phyloP scores from a whole-genome alignment of 2,888 invertebrate genomes.

The Aphodius granarius region DNA sequence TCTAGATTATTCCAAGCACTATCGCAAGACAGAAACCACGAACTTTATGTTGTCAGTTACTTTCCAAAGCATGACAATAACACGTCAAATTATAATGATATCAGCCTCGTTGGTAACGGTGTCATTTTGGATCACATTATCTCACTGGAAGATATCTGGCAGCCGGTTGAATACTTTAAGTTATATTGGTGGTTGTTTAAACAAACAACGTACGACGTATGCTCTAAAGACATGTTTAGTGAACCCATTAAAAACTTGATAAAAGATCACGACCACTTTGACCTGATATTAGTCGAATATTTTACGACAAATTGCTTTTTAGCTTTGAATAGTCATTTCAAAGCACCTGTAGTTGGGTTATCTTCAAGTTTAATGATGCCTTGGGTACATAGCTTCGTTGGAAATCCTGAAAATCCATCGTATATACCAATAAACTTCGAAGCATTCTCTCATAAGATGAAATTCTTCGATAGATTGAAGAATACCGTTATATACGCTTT shows the following conservation, averaged over 20 bases:
- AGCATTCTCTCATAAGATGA: slow-evolving; percentile 44
- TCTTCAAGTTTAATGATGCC: slow-evolving; percentile 57
- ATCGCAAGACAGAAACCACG: slow-evolving; percentile 60
- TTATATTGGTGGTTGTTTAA: neutral
- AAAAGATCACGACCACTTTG: slow-evolving; percentile 58
- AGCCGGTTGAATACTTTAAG: slow-evolving; percentile 2
- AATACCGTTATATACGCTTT: slow-evolving; percentile 49
- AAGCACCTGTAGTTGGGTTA: slow-evolving; percentile 60
- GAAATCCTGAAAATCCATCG: slow-evolving; percentile 55
- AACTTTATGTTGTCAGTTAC: slow-evolving; percentile 68
- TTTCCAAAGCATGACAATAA: slow-evolving; percentile 58
- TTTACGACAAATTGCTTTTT: slow-evolving; percentile 72
- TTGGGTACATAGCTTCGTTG: slow-evolving; percentile 55
- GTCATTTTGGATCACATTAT: neutral
- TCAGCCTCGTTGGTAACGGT: slow-evolving; percentile 51
- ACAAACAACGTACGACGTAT: slow-evolving; percentile 6
- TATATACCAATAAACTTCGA: slow-evolving; percentile 57
- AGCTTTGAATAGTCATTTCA: slow-evolving; percentile 63
- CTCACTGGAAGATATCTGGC: neutral
- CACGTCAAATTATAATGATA: slow-evolving; percentile 60
- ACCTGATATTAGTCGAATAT: slow-evolving; percentile 67
- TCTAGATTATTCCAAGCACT: slow-evolving; percentile 60
- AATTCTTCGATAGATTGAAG: slow-evolving; percentile 48
- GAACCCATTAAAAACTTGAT: slow-evolving; percentile 42
- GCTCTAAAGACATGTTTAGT: slow-evolving; percentile 23